Evolutionary conservation across 2,113 vertebrate species (phyloP).

Genomic region (chimpanzee (Pan troglodytes)): NHGRI_mPanTro3-v2.1_pri NC_072408.2:22263501-22264000

Average conservation of each 20-base stretch:
- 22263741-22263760: slow-evolving; percentile 57
- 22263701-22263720: slow-evolving; percentile 97
- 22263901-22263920: neutral
- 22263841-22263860: neutral
- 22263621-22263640: neutral
- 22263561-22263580: neutral
- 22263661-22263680: slow-evolving; percentile 88
- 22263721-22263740: slow-evolving; percentile 95
- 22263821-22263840: neutral
- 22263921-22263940: neutral
- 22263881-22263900: neutral
- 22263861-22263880: neutral
- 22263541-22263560: neutral
- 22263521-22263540: neutral
- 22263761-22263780: neutral
- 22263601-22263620: neutral
- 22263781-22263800: neutral
- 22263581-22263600: neutral
- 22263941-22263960: neutral
- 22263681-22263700: slow-evolving; percentile 99
- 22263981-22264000: neutral
- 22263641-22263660: neutral
- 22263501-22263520: neutral
- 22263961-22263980: neutral
- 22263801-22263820: neutral